Evolutionary conservation across 1,140 invertebrate species (phyloP).

Genomic region (Rhopalosiphum maidis): DNA sequence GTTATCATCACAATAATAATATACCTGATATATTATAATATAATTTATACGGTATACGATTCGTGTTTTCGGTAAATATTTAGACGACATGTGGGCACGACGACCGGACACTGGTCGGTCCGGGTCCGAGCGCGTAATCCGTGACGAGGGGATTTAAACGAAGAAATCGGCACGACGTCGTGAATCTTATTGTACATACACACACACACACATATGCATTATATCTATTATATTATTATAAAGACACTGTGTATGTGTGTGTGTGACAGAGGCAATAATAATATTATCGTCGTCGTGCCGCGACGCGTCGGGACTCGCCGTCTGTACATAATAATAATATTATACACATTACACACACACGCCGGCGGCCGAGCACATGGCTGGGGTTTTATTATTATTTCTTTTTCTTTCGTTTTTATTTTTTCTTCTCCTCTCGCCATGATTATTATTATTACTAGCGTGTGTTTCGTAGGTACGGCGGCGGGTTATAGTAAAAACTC

Average conservation of each 20-base stretch:
- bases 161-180: slow-evolving; percentile 5
- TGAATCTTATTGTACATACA: not conserved
- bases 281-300: slow-evolving; percentile 31
- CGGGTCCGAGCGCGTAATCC: not conserved
- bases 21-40: not conserved
- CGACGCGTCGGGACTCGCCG: not conserved
- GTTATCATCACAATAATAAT: not conserved
- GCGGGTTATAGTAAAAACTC: not conserved
- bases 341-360: not conserved
- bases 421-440: not conserved
- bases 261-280: slow-evolving; percentile 2
- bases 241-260: not conserved
- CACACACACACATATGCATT: not conserved
- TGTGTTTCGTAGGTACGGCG: not conserved
- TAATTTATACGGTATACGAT: not conserved
- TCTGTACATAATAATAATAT: not conserved
- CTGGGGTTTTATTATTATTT: not conserved
- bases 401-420: slow-evolving; percentile 16
- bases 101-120: not conserved
- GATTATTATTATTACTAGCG: not conserved
- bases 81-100: slow-evolving; percentile 1
- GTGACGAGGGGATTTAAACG: slow-evolving; percentile 3
- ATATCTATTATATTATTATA: slow-evolving; percentile 6
- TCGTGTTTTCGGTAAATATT: not conserved
- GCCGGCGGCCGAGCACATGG: slow-evolving; percentile 21